phyloP scores from a whole-genome alignment of 2,113 vertebrate species.

The Mungos mungo region DNA sequence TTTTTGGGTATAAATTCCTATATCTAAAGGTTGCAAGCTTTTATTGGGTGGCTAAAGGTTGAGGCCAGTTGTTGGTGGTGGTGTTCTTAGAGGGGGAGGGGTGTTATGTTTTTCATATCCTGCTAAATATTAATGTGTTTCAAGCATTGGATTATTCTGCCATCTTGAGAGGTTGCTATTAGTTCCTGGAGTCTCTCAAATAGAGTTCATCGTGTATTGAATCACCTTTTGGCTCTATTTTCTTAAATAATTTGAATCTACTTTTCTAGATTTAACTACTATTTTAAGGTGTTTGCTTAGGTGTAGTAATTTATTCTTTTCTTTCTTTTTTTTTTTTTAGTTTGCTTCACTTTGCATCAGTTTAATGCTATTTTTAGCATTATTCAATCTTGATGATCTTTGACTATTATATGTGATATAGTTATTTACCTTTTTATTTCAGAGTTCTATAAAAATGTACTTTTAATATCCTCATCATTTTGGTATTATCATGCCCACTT shows the following conservation, averaged over 20 bases:
- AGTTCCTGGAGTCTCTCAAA: not conserved
- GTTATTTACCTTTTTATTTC: not conserved
- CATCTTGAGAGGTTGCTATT: not conserved
- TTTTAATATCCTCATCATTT: not conserved
- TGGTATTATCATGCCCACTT: not conserved
- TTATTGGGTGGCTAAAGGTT: not conserved
- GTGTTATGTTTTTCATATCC: not conserved
- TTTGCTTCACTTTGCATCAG: not conserved
- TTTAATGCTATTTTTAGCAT: constrained; percentile 8
- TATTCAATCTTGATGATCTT: constrained; percentile 15
- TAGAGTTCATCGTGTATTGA: not conserved
- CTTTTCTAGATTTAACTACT: constrained; percentile 15
- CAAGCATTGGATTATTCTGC: not conserved
- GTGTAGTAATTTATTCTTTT: not conserved
- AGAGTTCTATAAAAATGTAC: not conserved
- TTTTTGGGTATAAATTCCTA: not conserved
- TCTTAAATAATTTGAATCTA: constrained; percentile 3
- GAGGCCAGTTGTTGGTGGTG: not conserved
- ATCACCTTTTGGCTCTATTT: constrained; percentile 37
- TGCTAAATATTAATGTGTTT: not conserved
- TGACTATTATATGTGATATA: not conserved
- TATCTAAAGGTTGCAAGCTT: not conserved
- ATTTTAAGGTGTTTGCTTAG: not conserved
- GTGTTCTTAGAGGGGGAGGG: not conserved
- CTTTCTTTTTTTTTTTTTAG: not conserved